Conservation (phyloP, 2,797 vertebrate genomes). For the Semotilus atromaculatus region DNA sequence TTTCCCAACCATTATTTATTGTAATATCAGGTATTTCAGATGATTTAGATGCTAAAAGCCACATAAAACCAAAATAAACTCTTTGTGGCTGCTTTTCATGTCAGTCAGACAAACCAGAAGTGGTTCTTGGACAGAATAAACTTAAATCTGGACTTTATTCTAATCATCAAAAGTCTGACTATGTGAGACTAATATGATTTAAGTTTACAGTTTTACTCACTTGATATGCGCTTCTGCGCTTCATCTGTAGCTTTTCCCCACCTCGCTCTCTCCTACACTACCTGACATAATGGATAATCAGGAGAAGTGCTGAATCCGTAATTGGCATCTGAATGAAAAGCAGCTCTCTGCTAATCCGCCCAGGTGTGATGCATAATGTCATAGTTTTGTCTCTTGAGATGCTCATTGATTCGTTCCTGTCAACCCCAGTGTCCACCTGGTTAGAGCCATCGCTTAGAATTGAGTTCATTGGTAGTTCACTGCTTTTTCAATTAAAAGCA, state of each 20-base stretch:
- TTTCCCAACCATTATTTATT: not conserved
- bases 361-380: constrained; percentile 16
- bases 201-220: not conserved
- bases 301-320: not conserved
- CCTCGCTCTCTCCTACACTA: not conserved
- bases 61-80: not conserved
- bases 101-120: not conserved
- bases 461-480: not conserved
- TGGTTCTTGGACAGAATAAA: not conserved
- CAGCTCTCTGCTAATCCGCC: not conserved
- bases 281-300: constrained; percentile 1
- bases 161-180: not conserved
- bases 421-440: not conserved
- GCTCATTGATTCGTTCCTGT: constrained; percentile 6
- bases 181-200: not conserved
- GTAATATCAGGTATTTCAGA: not conserved
- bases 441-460: not conserved
- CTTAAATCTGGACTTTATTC: not conserved
- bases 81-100: not conserved
- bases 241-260: not conserved
- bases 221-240: not conserved
- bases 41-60: not conserved
- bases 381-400: not conserved
- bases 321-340: constrained; percentile 3
- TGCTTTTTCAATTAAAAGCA: not conserved